Evolutionary conservation across 92 coral and sea anemone species (phyloP), one percentile per base, ranked within the genome.

Genomic region (Diadumene lineata): DNA sequence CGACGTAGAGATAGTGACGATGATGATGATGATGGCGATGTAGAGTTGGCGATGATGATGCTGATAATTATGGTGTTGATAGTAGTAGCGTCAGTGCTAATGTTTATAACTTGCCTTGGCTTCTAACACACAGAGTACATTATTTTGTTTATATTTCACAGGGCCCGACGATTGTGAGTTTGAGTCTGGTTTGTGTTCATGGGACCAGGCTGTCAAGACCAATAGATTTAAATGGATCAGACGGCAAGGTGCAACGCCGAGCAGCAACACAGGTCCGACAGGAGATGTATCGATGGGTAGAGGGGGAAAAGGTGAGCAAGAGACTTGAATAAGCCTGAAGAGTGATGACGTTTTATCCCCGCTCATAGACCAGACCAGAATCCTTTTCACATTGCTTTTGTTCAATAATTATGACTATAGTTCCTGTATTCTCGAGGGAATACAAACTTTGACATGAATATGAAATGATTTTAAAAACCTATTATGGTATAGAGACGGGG

Each of bases 261-360:
- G 87, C 43, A 23, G 9, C 15, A 24, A 68, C 22, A 86, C 91
- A 38, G 91, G 91, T 1, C 91, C 91, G 1, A 29, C 25, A 2
- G 57, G 22, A 1, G 91, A 86, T 43, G 69, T 65, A 8, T 56
- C 62, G 22, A 21, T 56, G 6, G 22, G 22, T n/a, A 10, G 22
- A 10, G 25, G 25, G 21, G 62, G 62, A 6, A 56, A 56, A 56
- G 62, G 62, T 44, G 17, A 44, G 17, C 51, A 8, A 8, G 51
- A 44, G n/a, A n/a, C n/a, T n/a, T n/a, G n/a, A n/a, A n/a, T n/a
- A n/a, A n/a, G n/a, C n/a, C n/a, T n/a, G n/a, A n/a, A n/a, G n/a
- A n/a, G n/a, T n/a, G n/a, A n/a, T n/a, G n/a, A n/a, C n/a, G n/a
- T n/a, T n/a, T n/a, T n/a, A n/a, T n/a, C n/a, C n/a, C n/a, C n/a